phyloP scores from a whole-genome alignment of 2,113 vertebrate genomes.

The Litocranius walleri region DNA sequence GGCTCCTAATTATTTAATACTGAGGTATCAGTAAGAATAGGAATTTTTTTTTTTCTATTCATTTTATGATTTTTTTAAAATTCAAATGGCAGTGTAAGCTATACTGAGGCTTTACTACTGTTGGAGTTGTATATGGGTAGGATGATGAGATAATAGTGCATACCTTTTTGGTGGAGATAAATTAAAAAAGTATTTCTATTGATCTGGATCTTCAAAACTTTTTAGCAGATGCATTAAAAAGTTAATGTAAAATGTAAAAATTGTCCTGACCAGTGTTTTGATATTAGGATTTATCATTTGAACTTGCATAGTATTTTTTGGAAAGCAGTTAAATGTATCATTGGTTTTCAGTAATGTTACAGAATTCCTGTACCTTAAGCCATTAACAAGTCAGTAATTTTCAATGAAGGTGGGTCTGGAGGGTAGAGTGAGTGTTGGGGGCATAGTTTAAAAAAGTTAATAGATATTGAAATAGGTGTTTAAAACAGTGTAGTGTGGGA shows the following conservation, averaged over 20 bases:
- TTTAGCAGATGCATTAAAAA: background rate
- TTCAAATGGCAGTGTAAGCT: background rate
- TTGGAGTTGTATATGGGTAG: background rate
- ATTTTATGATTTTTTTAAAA: background rate
- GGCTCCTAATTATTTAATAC: background rate
- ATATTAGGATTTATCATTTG: constrained; percentile 4
- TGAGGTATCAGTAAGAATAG: background rate
- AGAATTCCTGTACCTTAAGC: background rate
- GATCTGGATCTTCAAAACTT: background rate
- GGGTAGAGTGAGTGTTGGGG: background rate
- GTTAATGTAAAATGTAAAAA: constrained; percentile 7
- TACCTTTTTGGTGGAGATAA: background rate
- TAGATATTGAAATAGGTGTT: constrained; percentile 6
- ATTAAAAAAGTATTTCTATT: background rate
- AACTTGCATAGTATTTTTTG: background rate
- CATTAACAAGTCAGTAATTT: background rate
- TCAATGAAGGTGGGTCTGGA: background rate
- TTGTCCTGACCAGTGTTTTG: background rate
- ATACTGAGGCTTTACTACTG: background rate
- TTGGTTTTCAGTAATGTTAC: background rate
- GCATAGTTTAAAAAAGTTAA: background rate
- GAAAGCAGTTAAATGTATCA: background rate
- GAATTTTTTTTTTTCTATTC: background rate
- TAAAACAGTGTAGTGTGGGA: background rate
- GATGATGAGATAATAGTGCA: background rate